A percentile compares a stretch with the other conserved stretches of the same genome.
Conservation (phyloP, 2,797 vertebrate species). For the Tadarida brasiliensis region DNA sequence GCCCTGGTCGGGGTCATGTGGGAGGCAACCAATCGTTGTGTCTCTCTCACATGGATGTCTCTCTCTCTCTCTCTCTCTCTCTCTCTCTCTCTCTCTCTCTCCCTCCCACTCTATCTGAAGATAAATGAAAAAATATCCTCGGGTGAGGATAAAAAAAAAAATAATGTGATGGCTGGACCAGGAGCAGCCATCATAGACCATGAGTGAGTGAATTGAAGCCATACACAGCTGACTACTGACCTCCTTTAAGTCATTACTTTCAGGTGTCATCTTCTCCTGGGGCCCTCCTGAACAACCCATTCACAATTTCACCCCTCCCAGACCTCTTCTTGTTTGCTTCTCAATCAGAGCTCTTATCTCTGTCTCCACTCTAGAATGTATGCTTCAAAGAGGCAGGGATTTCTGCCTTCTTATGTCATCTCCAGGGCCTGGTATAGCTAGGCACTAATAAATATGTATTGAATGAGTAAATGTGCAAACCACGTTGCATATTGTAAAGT, state of each 20-base stretch:
- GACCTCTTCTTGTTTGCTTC: not conserved
- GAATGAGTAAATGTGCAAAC: not conserved
- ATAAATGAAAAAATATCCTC: too few relatives aligned
- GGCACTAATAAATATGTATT: not conserved
- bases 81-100: too few relatives aligned
- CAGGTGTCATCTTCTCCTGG: not conserved
- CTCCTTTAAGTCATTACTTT: not conserved
- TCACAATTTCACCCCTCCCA: not conserved
- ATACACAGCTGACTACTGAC: not conserved
- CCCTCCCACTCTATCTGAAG: too few relatives aligned
- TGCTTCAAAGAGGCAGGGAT: not conserved
- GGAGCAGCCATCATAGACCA: not conserved
- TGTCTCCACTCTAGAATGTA: not conserved
- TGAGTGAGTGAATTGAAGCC: not conserved
- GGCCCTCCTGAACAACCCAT: not conserved
- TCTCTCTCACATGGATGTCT: too few relatives aligned
- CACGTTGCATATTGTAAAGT: too few relatives aligned
- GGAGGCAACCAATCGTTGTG: too few relatives aligned
- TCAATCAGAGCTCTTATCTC: not conserved
- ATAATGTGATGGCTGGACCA: not conserved
- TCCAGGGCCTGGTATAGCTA: not conserved
- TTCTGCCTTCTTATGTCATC: not conserved
- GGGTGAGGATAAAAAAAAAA: not conserved
- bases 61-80: too few relatives aligned
- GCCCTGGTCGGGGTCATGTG: too few relatives aligned